phyloP scores from a whole-genome alignment of 2,797 vertebrate species.

The Enteromius paludinosus region DNA sequence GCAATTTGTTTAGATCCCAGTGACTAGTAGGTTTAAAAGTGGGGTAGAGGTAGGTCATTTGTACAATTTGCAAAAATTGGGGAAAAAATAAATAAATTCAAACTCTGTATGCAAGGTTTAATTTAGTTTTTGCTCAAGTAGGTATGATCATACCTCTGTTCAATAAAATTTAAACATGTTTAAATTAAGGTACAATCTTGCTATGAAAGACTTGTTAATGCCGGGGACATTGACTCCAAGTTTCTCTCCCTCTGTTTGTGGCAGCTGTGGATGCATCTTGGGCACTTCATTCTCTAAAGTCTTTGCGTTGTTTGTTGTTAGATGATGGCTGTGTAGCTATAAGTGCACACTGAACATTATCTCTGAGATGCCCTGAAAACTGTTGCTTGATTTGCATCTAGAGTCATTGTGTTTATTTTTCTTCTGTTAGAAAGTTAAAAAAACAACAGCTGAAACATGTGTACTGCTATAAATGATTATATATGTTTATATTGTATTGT shows the following conservation, averaged over 20 bases:
- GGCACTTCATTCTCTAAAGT: constrained; percentile 31
- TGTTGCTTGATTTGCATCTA: neutral
- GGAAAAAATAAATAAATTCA: no score
- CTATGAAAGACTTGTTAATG: neutral
- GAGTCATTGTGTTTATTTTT: neutral
- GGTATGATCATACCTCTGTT: neutral
- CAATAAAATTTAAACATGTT: neutral
- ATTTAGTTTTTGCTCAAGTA: neutral
- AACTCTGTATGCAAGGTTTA: neutral
- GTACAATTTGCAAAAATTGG: no score
- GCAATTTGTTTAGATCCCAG: no score
- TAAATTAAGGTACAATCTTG: neutral
- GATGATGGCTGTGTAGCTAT: constrained; percentile 55
- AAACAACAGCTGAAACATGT: neutral
- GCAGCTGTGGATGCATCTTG: constrained; percentile 55
- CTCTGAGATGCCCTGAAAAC: neutral
- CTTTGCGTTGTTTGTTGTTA: constrained; percentile 27
- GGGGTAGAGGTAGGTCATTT: no score
- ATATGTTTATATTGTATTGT: neutral
- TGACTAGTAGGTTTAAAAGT: no score
- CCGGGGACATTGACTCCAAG: neutral
- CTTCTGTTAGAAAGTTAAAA: neutral
- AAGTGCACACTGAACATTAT: constrained; percentile 43
- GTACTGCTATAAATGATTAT: neutral
- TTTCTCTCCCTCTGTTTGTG: constrained; percentile 30